phyloP scores from a whole-genome alignment of 1,140 invertebrate genomes.

The Pissodes strobi region DNA sequence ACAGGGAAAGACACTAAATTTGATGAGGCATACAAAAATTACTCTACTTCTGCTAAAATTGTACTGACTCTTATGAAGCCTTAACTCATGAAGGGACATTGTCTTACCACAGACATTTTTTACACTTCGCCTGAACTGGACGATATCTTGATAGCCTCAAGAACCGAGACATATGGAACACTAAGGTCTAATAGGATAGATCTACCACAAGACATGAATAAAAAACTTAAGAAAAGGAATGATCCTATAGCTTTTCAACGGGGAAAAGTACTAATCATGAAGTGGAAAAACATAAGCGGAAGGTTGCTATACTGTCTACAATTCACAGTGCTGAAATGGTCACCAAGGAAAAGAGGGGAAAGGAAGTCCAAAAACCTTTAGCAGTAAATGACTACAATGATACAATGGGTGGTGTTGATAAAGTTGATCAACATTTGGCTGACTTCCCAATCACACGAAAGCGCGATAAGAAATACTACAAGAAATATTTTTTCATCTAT shows the following conservation, averaged over 20 bases:
- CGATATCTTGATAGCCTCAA: neutral
- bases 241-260: constrained; percentile 1
- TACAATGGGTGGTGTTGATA: too few relatives aligned
- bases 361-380: neutral
- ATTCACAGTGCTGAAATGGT: too few relatives aligned
- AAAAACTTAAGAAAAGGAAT: constrained; percentile 1
- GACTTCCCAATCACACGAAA: constrained; percentile 7
- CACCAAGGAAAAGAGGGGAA: too few relatives aligned
- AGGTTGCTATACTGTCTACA: too few relatives aligned
- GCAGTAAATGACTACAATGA: neutral
- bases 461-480: constrained; percentile 1
- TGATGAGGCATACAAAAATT: too few relatives aligned
- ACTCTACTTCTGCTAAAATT: too few relatives aligned
- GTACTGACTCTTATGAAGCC: too few relatives aligned
- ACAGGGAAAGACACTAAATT: neutral
- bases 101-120: constrained; percentile 1
- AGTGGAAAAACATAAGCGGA: too few relatives aligned
- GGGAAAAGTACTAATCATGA: neutral
- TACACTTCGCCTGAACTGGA: neutral
- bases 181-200: neutral
- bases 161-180: neutral
- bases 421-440: too few relatives aligned
- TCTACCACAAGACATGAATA: constrained; percentile 5
- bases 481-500: neutral
- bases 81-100: neutral